Conservation (phyloP, 2,888 invertebrate genomes). For the Rhyacophila evoluta region DNA sequence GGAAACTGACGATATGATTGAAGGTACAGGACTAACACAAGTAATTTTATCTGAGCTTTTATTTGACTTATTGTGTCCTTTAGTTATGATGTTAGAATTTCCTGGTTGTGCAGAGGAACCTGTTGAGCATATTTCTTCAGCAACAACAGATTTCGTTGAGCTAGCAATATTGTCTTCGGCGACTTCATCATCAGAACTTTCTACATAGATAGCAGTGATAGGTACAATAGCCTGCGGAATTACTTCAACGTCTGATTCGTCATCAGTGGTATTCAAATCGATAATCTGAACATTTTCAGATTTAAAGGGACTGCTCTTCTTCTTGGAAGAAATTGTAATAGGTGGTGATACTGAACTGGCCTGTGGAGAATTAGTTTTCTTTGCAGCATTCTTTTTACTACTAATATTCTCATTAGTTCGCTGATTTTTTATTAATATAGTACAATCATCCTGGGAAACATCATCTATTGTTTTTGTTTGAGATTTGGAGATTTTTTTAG, state of each 20-base stretch:
- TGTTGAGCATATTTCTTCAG: not conserved
- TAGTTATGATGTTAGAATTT: not conserved
- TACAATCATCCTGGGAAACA: not conserved
- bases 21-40: constrained; percentile 65
- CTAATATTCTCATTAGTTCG: not conserved
- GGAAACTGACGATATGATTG: constrained; percentile 67
- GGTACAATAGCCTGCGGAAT: constrained; percentile 65
- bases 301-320: not conserved
- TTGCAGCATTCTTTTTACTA: not conserved
- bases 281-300: constrained; percentile 25
- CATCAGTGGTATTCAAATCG: constrained; percentile 60
- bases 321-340: too few relatives aligned
- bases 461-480: not conserved
- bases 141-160: not conserved
- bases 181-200: constrained; percentile 64
- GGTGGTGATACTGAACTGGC: not conserved
- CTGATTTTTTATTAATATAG: not conserved
- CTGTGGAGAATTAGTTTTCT: not conserved
- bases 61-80: not conserved
- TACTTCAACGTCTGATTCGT: constrained; percentile 66
- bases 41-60: not conserved
- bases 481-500: not conserved
- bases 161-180: not conserved
- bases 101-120: not conserved
- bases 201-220: constrained; percentile 61